Percentiles rank a stretch among this genome's conserved stretches.
These are phyloP conservation scores for Vulpes lagopus DNA, from an alignment of 2,113 vertebrate genomes.

Conservation along the genomic window DNA sequence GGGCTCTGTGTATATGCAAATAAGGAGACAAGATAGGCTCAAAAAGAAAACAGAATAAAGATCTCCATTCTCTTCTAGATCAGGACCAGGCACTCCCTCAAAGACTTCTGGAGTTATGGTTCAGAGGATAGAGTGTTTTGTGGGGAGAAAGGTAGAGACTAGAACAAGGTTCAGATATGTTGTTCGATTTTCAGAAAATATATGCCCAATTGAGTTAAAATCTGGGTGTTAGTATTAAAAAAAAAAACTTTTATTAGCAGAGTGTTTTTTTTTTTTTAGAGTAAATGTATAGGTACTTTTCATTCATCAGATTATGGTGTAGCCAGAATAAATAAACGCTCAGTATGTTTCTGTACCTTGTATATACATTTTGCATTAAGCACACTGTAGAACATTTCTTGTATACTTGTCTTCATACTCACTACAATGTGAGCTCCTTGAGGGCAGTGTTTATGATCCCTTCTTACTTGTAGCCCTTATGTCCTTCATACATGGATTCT, in stretches of 20 bases:
- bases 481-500: not conserved
- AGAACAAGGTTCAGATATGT: not conserved
- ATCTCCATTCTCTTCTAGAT: not conserved
- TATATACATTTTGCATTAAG: not conserved
- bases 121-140: not conserved
- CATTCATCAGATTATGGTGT: not conserved
- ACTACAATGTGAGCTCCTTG: not conserved
- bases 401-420: not conserved
- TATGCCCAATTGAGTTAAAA: not conserved
- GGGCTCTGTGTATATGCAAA: not conserved
- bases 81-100: not conserved
- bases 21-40: not conserved
- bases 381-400: not conserved
- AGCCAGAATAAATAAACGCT: not conserved
- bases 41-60: not conserved
- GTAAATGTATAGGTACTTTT: not conserved
- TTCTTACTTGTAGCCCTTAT: not conserved
- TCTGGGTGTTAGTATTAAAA: not conserved
- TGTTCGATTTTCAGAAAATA: not conserved
- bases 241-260: not conserved
- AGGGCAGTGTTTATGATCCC: not conserved
- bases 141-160: not conserved
- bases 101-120: not conserved
- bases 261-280: not conserved
- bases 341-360: not conserved